Conservation (phyloP, 2,797 vertebrate species). For the Sebastes miniatus region DNA sequence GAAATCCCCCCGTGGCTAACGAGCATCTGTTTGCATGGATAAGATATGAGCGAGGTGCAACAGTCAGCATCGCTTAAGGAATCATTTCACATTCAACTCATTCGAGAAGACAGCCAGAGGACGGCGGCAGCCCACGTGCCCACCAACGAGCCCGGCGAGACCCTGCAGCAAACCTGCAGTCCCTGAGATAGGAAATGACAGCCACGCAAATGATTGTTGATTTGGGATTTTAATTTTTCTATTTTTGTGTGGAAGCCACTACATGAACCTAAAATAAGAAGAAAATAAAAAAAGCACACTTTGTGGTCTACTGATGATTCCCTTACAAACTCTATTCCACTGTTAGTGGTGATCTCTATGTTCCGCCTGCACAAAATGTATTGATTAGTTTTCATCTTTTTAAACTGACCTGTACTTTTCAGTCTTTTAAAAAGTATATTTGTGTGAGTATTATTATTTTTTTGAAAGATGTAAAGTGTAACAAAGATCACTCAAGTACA, state of each 20-base stretch:
- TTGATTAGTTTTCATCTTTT: background rate
- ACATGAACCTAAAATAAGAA: background rate
- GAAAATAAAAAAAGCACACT: background rate
- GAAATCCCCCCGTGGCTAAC: slow-evolving; percentile 40
- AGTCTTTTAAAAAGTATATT: background rate
- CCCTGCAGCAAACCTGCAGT: slow-evolving; percentile 46
- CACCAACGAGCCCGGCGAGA: slow-evolving; percentile 36
- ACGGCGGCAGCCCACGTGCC: slow-evolving; percentile 49
- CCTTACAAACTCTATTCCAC: background rate
- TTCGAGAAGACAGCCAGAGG: slow-evolving; percentile 55
- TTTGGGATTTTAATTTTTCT: slow-evolving; percentile 6
- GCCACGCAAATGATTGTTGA: slow-evolving; percentile 2
- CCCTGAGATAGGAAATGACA: slow-evolving; percentile 45
- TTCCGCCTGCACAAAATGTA: background rate
- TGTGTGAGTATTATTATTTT: background rate
- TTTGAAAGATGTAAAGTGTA: background rate
- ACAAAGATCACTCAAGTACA: background rate
- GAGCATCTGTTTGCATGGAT: slow-evolving; percentile 68
- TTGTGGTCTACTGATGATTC: background rate
- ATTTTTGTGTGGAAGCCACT: background rate
- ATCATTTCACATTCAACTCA: slow-evolving; percentile 53
- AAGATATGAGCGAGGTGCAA: slow-evolving; percentile 55
- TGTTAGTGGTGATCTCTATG: background rate
- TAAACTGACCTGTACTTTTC: background rate
- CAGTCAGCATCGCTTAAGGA: slow-evolving; percentile 50